phyloP scores from a whole-genome alignment of 2,888 invertebrate genomes.

The Latrodectus hesperus region DNA sequence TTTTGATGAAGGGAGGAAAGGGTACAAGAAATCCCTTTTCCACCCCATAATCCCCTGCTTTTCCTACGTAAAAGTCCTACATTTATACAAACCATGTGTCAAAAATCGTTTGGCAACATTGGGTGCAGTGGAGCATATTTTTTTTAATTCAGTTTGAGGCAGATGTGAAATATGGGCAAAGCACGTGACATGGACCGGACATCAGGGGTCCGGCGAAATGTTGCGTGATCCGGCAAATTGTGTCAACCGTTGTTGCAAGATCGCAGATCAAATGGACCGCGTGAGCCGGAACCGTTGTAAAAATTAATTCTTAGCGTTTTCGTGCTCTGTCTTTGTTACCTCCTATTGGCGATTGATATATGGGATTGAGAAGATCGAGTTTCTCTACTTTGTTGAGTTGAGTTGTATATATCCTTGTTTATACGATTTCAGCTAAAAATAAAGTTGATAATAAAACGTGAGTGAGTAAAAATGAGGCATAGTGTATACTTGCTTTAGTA shows the following conservation, averaged over 20 bases:
- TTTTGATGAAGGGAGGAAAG: neutral
- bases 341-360: neutral
- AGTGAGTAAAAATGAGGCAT: too few relatives aligned
- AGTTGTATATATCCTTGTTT: too few relatives aligned
- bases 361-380: too few relatives aligned
- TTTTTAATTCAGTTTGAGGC: neutral
- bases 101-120: neutral
- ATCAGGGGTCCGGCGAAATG: conserved; percentile 23
- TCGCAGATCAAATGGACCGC: conserved; percentile 32
- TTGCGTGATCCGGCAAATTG: conserved; percentile 28
- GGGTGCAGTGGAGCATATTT: neutral
- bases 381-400: too few relatives aligned
- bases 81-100: neutral
- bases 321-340: neutral
- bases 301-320: neutral
- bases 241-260: conserved; percentile 26
- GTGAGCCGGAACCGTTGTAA: neutral
- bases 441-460: too few relatives aligned
- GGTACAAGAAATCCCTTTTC: too few relatives aligned
- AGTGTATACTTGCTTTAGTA: too few relatives aligned
- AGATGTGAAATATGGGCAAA: neutral
- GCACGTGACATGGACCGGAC: neutral
- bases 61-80: neutral
- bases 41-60: too few relatives aligned
- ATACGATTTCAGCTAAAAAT: too few relatives aligned